Conservation (phyloP, 2,797 vertebrate species). For the Lepilemur septentrionalis region DNA sequence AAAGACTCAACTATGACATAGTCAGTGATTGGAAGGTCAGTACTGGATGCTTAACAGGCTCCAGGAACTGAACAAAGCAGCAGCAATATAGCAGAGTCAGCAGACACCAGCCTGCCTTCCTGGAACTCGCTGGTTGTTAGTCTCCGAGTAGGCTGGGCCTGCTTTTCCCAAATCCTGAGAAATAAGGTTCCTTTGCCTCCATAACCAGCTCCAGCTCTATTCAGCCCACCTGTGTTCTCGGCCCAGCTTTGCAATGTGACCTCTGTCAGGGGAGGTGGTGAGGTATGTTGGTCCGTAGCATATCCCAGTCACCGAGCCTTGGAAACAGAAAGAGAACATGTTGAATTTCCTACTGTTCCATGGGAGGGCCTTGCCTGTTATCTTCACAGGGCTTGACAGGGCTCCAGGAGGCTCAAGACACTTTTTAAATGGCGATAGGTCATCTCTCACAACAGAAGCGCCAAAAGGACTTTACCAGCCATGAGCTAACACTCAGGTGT, state of each 20-base stretch:
- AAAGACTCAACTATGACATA: not conserved
- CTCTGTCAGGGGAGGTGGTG: no score
- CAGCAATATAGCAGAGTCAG: not conserved
- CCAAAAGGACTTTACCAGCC: not conserved
- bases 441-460: not conserved
- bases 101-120: rapidly evolving
- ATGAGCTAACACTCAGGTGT: not conserved
- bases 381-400: not conserved
- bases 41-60: not conserved
- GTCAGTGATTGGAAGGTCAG: not conserved
- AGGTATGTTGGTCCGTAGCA: not conserved
- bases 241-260: not conserved
- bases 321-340: not conserved
- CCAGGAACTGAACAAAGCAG: not conserved
- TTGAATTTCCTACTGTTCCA: no score
- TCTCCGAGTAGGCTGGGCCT: not conserved
- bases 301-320: not conserved
- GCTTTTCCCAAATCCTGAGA: not conserved
- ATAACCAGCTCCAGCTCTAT: no score
- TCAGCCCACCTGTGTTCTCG: rapidly evolving
- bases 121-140: not conserved
- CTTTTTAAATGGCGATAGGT: not conserved
- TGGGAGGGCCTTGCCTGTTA: no score
- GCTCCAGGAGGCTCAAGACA: not conserved
- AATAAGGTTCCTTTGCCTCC: not conserved